These are phyloP conservation scores for Agelaius tricolor DNA, from an alignment of 2,113 vertebrate genomes.

Conservation along the genomic window DNA sequence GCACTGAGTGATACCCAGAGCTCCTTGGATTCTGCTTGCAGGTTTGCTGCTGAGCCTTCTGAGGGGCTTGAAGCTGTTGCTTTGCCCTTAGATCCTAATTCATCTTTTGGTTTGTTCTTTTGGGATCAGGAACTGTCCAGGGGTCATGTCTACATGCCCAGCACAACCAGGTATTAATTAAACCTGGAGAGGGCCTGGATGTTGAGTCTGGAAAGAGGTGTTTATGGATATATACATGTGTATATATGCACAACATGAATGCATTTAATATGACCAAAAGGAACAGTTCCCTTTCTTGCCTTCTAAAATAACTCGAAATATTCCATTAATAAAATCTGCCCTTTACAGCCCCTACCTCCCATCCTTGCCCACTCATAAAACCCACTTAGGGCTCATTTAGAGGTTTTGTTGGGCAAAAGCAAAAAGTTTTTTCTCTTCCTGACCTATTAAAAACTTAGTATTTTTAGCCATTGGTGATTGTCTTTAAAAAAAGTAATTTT, in stretches of 20 bases:
- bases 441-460: conserved; percentile 14
- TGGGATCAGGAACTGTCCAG: not conserved
- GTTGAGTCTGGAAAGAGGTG: not conserved
- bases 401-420: not conserved
- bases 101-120: not conserved
- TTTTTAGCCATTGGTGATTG: not conserved
- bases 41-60: not conserved
- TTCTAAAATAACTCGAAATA: not conserved
- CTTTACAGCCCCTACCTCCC: not conserved
- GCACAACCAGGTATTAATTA: not conserved
- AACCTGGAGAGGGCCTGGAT: not conserved
- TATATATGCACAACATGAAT: not conserved
- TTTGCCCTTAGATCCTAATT: not conserved
- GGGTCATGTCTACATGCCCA: not conserved
- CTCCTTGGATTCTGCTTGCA: not conserved
- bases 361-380: conserved; percentile 14
- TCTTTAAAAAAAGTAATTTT: not conserved
- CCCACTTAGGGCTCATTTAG: not conserved
- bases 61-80: not conserved
- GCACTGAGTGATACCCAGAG: conserved; percentile 8
- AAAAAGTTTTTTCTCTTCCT: not conserved
- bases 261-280: conserved; percentile 10
- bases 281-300: not conserved
- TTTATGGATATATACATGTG: not conserved
- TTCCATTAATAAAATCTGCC: not conserved